Conservation (phyloP, 2,888 invertebrate genomes). For the Pristionchus arcanus region DNA sequence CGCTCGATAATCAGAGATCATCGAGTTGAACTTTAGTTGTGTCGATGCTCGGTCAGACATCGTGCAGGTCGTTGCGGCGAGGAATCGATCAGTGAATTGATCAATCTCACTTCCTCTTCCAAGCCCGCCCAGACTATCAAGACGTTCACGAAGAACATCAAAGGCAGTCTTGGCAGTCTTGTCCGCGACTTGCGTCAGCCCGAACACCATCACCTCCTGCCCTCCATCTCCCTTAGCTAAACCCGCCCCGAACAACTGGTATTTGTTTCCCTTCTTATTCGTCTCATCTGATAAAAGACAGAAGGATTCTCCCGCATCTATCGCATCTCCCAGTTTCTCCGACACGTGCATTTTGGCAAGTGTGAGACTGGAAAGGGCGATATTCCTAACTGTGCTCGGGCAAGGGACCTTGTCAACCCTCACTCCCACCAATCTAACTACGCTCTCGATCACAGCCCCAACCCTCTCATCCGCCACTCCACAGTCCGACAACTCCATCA, state of each 20-base stretch:
- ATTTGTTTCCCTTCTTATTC: background rate
- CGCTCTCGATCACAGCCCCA: background rate
- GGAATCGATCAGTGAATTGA: background rate
- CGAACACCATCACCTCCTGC: conserved; percentile 11
- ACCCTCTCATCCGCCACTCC: conserved; percentile 39
- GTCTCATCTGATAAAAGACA: conserved; percentile 39
- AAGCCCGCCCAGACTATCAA: background rate
- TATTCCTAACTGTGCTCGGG: background rate
- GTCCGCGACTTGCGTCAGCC: conserved; percentile 4
- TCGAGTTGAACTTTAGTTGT: background rate
- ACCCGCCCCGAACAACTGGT: conserved; percentile 34
- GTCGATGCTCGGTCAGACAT: conserved; percentile 21
- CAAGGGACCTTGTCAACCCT: background rate
- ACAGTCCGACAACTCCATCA: background rate
- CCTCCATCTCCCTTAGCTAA: conserved; percentile 20
- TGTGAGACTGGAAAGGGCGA: background rate
- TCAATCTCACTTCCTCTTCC: background rate
- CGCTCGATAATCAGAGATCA: background rate
- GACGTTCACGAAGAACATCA: background rate
- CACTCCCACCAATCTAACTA: conserved; percentile 1
- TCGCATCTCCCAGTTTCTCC: background rate
- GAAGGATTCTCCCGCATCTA: background rate
- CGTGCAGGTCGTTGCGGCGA: background rate
- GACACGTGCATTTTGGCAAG: background rate
- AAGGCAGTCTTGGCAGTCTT: conserved; percentile 17